Evolutionary conservation across 2,888 invertebrate species (phyloP).

Genomic region (Tenthredo amoena): DNA sequence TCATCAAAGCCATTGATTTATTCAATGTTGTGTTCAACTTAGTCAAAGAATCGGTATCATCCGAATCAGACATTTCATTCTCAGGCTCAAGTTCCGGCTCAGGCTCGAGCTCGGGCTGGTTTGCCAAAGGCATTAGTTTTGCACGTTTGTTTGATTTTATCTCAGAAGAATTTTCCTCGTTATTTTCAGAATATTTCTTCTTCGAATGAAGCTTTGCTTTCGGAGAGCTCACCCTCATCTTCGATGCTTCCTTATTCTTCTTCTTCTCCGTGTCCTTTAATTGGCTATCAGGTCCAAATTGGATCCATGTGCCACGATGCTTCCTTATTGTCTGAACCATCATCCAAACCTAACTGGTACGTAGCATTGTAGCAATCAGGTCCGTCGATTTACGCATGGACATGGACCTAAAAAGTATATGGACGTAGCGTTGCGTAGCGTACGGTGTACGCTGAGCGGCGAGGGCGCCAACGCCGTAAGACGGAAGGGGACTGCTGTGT

Average conservation of each 20-base stretch:
- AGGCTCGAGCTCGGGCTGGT: not conserved
- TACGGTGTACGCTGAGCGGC: too few species aligned
- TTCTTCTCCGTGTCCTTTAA: too few species aligned
- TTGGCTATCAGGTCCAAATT: too few species aligned
- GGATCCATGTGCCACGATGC: too few species aligned
- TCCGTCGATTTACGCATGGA: not conserved
- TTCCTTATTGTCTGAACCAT: not conserved
- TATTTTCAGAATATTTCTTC: not conserved
- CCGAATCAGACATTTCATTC: slow-evolving; percentile 58
- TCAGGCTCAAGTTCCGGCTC: too few species aligned
- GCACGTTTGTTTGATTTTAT: slow-evolving; percentile 14
- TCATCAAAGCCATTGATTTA: slow-evolving; percentile 54
- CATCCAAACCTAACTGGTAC: not conserved
- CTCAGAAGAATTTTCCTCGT: not conserved
- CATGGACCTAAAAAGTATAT: too few species aligned
- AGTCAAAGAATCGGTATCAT: slow-evolving; percentile 55
- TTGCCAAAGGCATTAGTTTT: not conserved
- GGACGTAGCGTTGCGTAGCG: too few species aligned
- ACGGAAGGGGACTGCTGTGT: too few species aligned
- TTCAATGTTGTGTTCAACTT: slow-evolving; percentile 58
- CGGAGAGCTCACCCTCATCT: not conserved
- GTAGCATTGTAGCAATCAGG: too few species aligned
- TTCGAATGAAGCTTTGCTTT: not conserved
- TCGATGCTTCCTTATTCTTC: too few species aligned
- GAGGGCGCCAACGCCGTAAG: too few species aligned